Evolutionary conservation across 2,113 vertebrate species (phyloP).

Genomic region (Ceyx cyanopectus): DNA sequence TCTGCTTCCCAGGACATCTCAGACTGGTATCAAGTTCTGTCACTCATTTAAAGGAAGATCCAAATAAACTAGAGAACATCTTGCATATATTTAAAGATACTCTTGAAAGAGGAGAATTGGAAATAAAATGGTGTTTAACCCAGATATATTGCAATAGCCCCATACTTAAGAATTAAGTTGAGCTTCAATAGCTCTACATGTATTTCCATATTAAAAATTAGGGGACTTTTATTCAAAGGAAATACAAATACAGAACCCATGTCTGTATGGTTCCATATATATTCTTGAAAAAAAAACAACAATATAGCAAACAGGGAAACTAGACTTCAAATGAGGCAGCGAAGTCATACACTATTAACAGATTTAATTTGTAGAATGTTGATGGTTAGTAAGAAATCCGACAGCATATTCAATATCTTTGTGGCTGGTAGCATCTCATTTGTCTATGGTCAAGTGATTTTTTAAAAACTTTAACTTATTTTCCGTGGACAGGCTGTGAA

Average conservation of each 20-base stretch:
- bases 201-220: not conserved
- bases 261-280: not conserved
- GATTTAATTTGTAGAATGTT: slow-evolving; percentile 1
- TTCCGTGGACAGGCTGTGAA: not conserved
- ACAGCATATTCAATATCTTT: slow-evolving; percentile 29
- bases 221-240: not conserved
- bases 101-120: not conserved
- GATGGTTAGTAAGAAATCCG: slow-evolving; percentile 38
- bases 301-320: not conserved
- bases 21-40: not conserved
- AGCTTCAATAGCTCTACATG: not conserved
- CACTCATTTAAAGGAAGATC: not conserved
- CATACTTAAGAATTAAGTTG: not conserved
- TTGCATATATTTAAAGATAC: not conserved
- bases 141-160: not conserved
- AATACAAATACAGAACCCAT: not conserved
- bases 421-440: slow-evolving; percentile 6
- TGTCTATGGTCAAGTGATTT: not conserved
- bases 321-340: not conserved
- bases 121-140: not conserved
- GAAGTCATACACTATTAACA: not conserved
- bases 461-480: not conserved
- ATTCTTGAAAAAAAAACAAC: not conserved
- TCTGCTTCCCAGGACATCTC: not conserved
- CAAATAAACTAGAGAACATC: not conserved